Conservation (phyloP, 2,113 vertebrate species). For the Ciconia stormi region DNA sequence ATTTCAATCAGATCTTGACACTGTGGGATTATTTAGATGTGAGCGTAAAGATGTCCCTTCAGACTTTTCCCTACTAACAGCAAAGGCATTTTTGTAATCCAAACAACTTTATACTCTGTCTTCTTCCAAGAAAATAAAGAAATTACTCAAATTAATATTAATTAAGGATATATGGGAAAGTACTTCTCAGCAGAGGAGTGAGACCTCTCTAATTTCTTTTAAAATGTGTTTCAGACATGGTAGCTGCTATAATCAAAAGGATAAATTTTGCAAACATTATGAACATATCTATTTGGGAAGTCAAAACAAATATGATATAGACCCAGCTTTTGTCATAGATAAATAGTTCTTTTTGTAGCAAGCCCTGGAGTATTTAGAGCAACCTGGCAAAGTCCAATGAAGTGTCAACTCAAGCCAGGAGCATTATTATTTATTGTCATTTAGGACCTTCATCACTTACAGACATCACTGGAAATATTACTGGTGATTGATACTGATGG, state of each 20-base stretch:
- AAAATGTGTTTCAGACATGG: slow-evolving; percentile 35
- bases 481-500: slow-evolving; percentile 86
- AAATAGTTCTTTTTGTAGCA: slow-evolving; percentile 76
- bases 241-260: slow-evolving; percentile 62
- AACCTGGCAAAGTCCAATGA: slow-evolving; percentile 72
- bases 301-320: slow-evolving; percentile 73
- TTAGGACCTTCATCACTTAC: slow-evolving; percentile 71
- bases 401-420: slow-evolving; percentile 73
- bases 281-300: slow-evolving; percentile 70
- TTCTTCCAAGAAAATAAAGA: slow-evolving; percentile 26
- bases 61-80: neutral
- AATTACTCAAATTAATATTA: slow-evolving; percentile 7
- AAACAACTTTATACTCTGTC: slow-evolving; percentile 29
- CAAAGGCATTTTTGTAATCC: slow-evolving; percentile 30
- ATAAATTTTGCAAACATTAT: slow-evolving; percentile 69
- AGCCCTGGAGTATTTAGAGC: slow-evolving; percentile 77
- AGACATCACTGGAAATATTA: slow-evolving; percentile 77
- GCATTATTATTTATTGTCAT: slow-evolving; percentile 84
- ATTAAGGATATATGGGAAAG: neutral
- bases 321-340: slow-evolving; percentile 81
- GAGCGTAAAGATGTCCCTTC: neutral
- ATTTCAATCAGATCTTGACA: slow-evolving; percentile 10
- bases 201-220: slow-evolving; percentile 52
- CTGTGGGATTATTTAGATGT: neutral
- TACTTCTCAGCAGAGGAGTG: neutral